Conservation (phyloP, 2,113 vertebrate genomes). For the Saccopteryx bilineata region DNA sequence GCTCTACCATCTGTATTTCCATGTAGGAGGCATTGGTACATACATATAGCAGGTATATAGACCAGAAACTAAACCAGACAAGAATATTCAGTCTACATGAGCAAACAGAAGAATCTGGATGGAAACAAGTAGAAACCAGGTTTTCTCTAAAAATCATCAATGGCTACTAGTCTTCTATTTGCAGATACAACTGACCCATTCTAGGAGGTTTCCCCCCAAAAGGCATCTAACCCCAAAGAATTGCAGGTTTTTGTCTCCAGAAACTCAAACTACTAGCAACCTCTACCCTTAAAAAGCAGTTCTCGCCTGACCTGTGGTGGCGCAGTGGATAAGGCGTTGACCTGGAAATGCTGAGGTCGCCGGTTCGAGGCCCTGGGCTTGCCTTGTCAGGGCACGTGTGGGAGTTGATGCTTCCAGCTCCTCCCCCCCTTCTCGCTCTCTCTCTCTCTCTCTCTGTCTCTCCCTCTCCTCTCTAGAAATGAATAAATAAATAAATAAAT, state of each 20-base stretch:
- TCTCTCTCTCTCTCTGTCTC: too few relatives aligned
- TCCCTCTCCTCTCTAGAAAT: too few relatives aligned
- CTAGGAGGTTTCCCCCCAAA: neutral
- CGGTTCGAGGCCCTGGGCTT: too few relatives aligned
- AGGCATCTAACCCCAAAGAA: too few relatives aligned
- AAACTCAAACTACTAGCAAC: conserved; percentile 11
- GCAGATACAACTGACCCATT: neutral
- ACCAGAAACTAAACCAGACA: neutral
- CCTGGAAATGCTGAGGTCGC: too few relatives aligned
- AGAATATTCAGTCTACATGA: neutral
- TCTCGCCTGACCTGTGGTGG: too few relatives aligned
- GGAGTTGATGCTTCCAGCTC: too few relatives aligned
- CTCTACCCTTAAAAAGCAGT: neutral
- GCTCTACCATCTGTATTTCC: neutral
- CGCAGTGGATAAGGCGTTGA: too few relatives aligned
- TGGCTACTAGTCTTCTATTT: neutral
- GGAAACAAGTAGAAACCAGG: neutral
- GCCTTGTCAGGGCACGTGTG: too few relatives aligned
- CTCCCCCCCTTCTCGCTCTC: too few relatives aligned
- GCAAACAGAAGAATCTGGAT: neutral
- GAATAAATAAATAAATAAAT: too few relatives aligned
- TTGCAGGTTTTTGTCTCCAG: neutral
- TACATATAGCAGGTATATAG: too few relatives aligned
- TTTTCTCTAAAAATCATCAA: neutral
- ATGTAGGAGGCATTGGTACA: neutral